A percentile compares a stretch with the other conserved stretches of the same genome.
phyloP scores from a whole-genome alignment of 2,113 vertebrate genomes.

The Peromyscus californicus region DNA sequence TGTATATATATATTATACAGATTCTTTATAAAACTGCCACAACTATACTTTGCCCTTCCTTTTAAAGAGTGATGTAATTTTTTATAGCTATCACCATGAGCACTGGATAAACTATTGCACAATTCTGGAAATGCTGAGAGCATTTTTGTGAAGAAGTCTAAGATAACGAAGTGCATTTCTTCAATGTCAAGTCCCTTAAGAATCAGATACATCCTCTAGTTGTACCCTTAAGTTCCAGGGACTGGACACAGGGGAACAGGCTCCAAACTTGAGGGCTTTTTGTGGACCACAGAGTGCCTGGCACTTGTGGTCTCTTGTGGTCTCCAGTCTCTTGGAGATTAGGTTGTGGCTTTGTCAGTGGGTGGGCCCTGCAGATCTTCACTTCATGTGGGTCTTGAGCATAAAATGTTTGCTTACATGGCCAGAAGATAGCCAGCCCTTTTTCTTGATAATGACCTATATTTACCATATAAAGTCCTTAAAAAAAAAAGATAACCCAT shows the following conservation, averaged over 20 bases:
- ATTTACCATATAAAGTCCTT: constrained; percentile 40
- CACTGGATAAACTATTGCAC: neutral
- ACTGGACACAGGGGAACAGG: neutral
- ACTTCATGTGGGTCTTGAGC: neutral
- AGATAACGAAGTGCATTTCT: constrained; percentile 10
- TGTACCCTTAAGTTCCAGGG: constrained; percentile 17
- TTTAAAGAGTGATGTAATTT: constrained; percentile 4
- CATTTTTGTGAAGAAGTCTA: constrained; percentile 48
- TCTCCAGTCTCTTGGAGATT: constrained; percentile 25
- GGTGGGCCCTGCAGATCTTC: neutral
- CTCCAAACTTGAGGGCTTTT: neutral
- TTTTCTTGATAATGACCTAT: constrained; percentile 39
- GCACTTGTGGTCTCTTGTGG: no score
- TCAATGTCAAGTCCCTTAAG: constrained; percentile 16
- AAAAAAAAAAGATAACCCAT: neutral
- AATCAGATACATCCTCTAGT: neutral
- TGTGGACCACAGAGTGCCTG: neutral
- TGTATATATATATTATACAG: neutral
- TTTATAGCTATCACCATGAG: constrained; percentile 14
- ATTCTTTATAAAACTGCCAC: neutral
- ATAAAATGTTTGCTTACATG: neutral
- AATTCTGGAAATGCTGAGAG: neutral
- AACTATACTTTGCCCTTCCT: constrained; percentile 8
- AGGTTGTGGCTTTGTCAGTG: constrained; percentile 19
- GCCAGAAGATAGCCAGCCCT: neutral